Percentiles rank a stretch among this genome's conserved stretches.
Evolutionary conservation across 2,888 invertebrate genomes (phyloP).

Genomic region (Eristalis tenax): DNA sequence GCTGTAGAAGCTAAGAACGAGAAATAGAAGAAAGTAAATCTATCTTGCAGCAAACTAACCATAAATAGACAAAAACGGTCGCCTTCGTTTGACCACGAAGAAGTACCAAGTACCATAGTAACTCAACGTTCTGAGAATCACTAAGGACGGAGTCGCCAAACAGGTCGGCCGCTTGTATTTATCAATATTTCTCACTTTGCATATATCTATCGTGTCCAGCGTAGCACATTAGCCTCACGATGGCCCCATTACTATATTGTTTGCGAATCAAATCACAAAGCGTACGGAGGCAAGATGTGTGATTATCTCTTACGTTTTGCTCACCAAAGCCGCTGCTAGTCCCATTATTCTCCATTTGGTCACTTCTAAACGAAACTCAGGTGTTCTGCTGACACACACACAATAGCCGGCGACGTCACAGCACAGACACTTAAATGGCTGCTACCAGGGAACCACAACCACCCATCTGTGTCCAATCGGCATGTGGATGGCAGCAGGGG

Average conservation of each 20-base stretch:
- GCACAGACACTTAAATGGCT: conserved; percentile 34
- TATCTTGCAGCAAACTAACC: too few relatives aligned
- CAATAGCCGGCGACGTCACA: conserved; percentile 20
- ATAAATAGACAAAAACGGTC: too few relatives aligned
- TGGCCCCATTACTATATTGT: not conserved
- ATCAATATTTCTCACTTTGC: too few relatives aligned
- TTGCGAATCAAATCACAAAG: not conserved
- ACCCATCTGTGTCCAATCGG: not conserved
- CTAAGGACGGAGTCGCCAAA: too few relatives aligned
- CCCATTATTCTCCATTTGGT: not conserved
- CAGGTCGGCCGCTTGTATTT: too few relatives aligned
- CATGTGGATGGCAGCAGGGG: conserved; percentile 6
- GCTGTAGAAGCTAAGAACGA: too few relatives aligned
- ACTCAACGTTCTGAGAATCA: too few relatives aligned
- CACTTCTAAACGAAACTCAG: not conserved
- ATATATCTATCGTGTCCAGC: too few relatives aligned
- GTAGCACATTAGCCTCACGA: not conserved
- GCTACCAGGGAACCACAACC: conserved; percentile 8
- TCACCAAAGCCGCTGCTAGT: not conserved
- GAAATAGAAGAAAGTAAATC: too few relatives aligned
- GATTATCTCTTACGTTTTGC: not conserved
- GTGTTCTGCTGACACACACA: conserved; percentile 10
- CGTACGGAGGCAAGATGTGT: not conserved
- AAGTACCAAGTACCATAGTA: too few relatives aligned
- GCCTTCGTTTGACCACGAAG: too few relatives aligned